Conservation (phyloP, 1,140 invertebrate genomes). For the Zeugodacus cucurbitae region DNA sequence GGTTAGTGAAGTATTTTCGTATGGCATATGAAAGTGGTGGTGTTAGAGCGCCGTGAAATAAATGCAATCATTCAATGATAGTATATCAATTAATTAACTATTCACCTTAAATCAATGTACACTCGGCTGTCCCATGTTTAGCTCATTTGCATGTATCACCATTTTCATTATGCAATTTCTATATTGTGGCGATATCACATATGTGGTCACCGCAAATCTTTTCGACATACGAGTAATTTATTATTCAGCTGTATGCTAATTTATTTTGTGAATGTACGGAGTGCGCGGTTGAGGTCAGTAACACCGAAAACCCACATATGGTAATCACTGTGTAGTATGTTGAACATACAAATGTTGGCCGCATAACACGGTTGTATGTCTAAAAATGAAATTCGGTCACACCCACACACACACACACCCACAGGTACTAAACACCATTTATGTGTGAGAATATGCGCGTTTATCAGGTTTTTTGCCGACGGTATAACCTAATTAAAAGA, state of each 20-base stretch:
- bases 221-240: neutral
- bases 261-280: neutral
- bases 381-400: neutral
- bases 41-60: no score
- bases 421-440: neutral
- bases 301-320: neutral
- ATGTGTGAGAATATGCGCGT: neutral
- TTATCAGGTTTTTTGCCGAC: neutral
- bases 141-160: no score
- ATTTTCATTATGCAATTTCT: neutral
- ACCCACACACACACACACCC: neutral
- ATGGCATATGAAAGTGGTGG: no score
- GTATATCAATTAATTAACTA: no score
- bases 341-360: neutral
- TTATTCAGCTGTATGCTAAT: neutral
- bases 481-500: conserved; percentile 17
- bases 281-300: neutral
- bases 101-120: no score
- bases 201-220: neutral
- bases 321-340: neutral
- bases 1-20: no score
- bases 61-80: no score
- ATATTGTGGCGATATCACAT: neutral
- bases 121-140: neutral
- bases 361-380: neutral